A percentile compares a stretch with the other conserved stretches of the same genome.
Evolutionary conservation across 2,113 vertebrate species (phyloP).

Genomic region (Typhlomys cinereus): DNA sequence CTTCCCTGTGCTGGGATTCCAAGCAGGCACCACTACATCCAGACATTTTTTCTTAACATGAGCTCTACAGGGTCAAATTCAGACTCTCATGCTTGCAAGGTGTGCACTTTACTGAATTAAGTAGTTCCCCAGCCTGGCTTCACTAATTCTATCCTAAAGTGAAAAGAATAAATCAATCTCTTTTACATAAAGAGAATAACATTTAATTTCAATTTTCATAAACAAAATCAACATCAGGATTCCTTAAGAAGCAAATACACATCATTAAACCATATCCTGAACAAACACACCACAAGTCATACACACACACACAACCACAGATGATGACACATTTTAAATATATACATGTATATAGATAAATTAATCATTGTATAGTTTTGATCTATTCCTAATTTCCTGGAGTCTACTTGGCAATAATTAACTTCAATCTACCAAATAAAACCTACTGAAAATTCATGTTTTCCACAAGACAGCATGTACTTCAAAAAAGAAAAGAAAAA

Average conservation of each 20-base stretch:
- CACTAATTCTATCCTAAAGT: conserved; percentile 12
- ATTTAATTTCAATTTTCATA: conserved; percentile 43
- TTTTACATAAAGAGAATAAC: conserved; percentile 42
- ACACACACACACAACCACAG: background rate
- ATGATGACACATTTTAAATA: background rate
- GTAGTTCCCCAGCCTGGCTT: background rate
- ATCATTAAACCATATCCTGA: conserved; percentile 16
- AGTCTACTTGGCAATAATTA: background rate
- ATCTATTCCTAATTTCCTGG: conserved; percentile 15
- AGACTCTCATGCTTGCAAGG: background rate
- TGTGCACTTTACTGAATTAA: background rate
- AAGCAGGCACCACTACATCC: background rate
- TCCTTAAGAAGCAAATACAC: conserved; percentile 28
- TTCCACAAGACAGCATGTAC: background rate
- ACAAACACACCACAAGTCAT: background rate
- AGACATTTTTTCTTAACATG: background rate
- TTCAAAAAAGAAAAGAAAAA: background rate
- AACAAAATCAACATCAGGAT: conserved; percentile 43
- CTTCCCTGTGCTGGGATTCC: background rate
- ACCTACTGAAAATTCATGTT: background rate
- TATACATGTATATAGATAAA: background rate
- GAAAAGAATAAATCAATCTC: conserved; percentile 21
- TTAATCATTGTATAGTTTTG: background rate
- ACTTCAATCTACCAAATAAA: conserved; percentile 35
- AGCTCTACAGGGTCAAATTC: background rate